Base-by-base conservation (phyloP, 2,888 invertebrate species). In the Drosophila meridiana region DNA sequence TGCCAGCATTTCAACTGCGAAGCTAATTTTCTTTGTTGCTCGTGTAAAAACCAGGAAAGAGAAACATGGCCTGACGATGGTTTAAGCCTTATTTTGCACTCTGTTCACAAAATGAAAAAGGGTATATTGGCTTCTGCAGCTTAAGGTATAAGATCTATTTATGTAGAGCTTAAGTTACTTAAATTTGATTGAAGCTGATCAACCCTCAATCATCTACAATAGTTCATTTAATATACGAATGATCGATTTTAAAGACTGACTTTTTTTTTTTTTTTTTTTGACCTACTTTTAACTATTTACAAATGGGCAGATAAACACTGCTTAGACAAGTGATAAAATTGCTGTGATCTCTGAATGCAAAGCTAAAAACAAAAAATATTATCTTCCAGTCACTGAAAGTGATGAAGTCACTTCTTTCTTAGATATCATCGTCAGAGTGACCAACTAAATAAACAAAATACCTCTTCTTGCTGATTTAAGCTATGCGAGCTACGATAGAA, bases 1-100 rank as follows among this genome's bases (percentile, higher is more conserved):
- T 30, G 34, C 40, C 45, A 50, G 30, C 13, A 28, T 8, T 13
- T 38, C n/a, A 38, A 45, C 40, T 4, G 38, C 43, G 32, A 53
- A 52, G 48, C 40, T 61, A 34, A 62, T 40, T 42, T 20, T 50
- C 52, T 52, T 52, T 52, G 40, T 61, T 42, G 34, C 6, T 13
- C 48, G 26, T 43, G 28, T 36, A 7, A 11, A 62, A 62, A 55
- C 34, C 42, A 50, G 68, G 58, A 67, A 68, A 32, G 38, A 34
- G 20, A 50, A 50, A 32, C 32, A 13, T 28, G 13, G 32, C 2
- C 53, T 40, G 55, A 4, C 9, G 38, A 40, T 40, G 28, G 9
- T 3, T 40, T 55, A 32, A 42, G 20, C 42, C 11, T 36, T 28
- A 48, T n/a, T 11, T 36, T 20, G 20, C 34, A n/a, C 28, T 9